Conservation (phyloP, 2,797 vertebrate species). For the Galago senegalensis region DNA sequence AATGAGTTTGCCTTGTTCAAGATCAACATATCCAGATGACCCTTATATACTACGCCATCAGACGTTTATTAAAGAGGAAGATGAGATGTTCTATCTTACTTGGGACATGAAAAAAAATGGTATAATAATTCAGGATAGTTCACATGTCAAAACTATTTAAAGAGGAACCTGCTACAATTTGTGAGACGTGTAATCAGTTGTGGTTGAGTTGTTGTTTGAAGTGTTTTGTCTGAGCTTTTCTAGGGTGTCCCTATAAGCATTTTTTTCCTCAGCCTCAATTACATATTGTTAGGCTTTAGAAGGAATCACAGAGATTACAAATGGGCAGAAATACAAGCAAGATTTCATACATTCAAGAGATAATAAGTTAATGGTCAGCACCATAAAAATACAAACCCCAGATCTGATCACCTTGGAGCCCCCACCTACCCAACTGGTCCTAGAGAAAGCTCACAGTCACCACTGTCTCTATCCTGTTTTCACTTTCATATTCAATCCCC, state of each 20-base stretch:
- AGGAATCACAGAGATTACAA: neutral
- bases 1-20: neutral
- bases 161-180: neutral
- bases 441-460: neutral
- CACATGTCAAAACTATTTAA: neutral
- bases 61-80: constrained; percentile 10
- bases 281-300: neutral
- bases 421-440: rapidly evolving
- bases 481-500: neutral
- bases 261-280: neutral
- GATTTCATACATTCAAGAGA: neutral
- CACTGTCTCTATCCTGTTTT: neutral
- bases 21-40: neutral
- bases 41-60: neutral
- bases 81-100: neutral
- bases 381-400: neutral
- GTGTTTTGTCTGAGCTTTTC: neutral
- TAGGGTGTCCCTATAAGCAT: neutral
- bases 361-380: neutral
- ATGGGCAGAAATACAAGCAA: neutral
- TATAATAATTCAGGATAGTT: constrained; percentile 19
- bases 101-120: neutral
- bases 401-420: neutral
- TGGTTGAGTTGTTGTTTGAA: neutral
- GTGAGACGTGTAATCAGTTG: neutral